Conservation (phyloP, 2,113 vertebrate species). For the Hystrix cristata region DNA sequence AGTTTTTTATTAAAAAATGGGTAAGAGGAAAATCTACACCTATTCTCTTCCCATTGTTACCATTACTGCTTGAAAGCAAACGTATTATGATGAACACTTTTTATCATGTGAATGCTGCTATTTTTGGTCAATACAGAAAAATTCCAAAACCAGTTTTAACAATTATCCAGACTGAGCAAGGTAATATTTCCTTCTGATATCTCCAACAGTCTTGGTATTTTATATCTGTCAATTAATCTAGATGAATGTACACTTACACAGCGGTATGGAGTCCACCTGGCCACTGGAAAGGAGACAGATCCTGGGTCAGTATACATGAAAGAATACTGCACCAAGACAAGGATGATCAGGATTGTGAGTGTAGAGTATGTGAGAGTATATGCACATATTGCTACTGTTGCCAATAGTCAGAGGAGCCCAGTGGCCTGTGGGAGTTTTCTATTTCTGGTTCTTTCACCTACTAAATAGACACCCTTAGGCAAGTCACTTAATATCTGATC, state of each 20-base stretch:
- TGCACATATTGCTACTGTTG: neutral
- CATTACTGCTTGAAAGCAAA: constrained; percentile 44
- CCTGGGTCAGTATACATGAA: neutral
- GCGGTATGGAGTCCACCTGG: fast-evolving
- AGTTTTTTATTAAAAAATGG: neutral
- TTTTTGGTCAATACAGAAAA: constrained; percentile 45
- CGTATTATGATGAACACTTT: constrained; percentile 5
- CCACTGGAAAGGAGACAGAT: neutral
- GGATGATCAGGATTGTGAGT: neutral
- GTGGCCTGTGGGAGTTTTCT: neutral
- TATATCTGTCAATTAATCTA: neutral
- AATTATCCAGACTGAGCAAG: neutral
- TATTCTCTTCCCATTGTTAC: neutral
- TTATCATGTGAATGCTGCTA: constrained; percentile 36
- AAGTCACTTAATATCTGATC: neutral
- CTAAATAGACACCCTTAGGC: neutral
- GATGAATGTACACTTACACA: neutral
- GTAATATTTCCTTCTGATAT: neutral
- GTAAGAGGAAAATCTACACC: neutral
- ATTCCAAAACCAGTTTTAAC: constrained; percentile 47
- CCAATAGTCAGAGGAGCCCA: neutral
- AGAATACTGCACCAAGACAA: neutral
- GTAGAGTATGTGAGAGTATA: too few relatives aligned
- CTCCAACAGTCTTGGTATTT: neutral
- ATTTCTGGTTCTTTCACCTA: neutral